Evolutionary conservation across 2,888 invertebrate species (phyloP), one percentile per base, ranked within the genome.

Genomic region (Orthonevra nobilis): DNA sequence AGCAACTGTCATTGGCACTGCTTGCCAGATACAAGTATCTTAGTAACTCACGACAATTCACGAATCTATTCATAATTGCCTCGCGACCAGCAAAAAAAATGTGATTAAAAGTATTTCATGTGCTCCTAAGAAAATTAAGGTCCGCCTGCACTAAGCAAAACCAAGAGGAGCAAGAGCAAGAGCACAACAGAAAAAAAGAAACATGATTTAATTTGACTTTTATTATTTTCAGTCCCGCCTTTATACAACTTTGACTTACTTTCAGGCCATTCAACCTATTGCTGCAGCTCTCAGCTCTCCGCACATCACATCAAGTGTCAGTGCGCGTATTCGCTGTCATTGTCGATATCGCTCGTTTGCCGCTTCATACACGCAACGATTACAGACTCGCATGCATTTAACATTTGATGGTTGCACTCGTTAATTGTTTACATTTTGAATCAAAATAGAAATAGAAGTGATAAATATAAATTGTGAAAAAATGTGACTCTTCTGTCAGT

Each of bases 181-280:
- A 66, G 56, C 66, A 66, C n/a, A 56, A 56, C 56, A 12, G 14
- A 44, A 66, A 34, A 42, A 64, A 40, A 36, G 54, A 44, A 54
- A 17, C 9, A 28, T 10, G n/a, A 19, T 44, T 38, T 30, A 38
- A 60, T 58, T 68, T 50, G 19, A 56, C 15, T 70, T 46, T 64
- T 48, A 10, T 36, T 52, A 32, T 82, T 40, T n/a, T n/a, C 20
- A 12, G 14, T 48, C 46, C 48, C 61, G 28, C 48, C 42, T 73
- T 82, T 84, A 81, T 83, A 84, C 85, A 87, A 86, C 87, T 87
- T 88, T 88, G 88, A 88, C 88, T 87, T 87, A 87, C 85, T 88
- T 88, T 84, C 84, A 88, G 88, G 87, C 84, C 86, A 83, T 87
- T 88, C 88, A 88, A 87, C 87, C 48, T 34, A 38, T 17, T 17